Evolutionary conservation across 2,888 invertebrate genomes (phyloP).

Genomic region (Oeneis ivallda): DNA sequence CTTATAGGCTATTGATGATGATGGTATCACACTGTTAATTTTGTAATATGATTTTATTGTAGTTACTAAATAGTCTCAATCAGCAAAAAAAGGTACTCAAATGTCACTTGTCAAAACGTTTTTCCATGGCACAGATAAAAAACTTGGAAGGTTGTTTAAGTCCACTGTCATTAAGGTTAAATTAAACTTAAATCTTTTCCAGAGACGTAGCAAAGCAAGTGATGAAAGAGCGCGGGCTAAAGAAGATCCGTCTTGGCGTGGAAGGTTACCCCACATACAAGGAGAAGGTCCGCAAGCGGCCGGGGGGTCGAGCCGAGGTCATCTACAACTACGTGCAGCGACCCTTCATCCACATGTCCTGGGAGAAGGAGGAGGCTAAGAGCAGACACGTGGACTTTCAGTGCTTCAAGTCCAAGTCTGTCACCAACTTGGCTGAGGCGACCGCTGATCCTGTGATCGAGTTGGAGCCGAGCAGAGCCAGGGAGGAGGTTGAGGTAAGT

Average conservation of each 20-base stretch:
- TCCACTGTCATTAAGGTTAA: no score
- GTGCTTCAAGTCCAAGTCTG: slow-evolving; percentile 98
- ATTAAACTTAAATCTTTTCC: slow-evolving; percentile 32
- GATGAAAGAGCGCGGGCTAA: slow-evolving; percentile 98
- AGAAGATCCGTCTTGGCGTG: slow-evolving; percentile 98
- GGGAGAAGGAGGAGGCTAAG: slow-evolving; percentile 99
- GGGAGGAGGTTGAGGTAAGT: slow-evolving; percentile 57
- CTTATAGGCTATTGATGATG: no score
- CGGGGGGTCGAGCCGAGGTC: slow-evolving; percentile 96
- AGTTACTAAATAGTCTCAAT: no score
- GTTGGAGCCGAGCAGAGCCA: slow-evolving; percentile 79
- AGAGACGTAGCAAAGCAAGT: slow-evolving; percentile 99
- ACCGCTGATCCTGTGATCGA: slow-evolving; percentile 93
- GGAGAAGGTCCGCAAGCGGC: slow-evolving; percentile 97
- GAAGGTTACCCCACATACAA: slow-evolving; percentile 99
- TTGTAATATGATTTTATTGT: no score
- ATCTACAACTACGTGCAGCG: slow-evolving; percentile 99
- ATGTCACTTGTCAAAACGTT: no score
- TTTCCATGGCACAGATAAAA: no score
- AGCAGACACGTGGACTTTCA: slow-evolving; percentile 99
- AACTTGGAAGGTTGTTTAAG: no score
- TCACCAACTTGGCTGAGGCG: slow-evolving; percentile 97
- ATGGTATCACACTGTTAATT: no score
- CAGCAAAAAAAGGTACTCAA: no score
- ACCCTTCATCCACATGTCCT: slow-evolving; percentile 99